These are phyloP conservation scores for Temnothorax ravouxi DNA, from an alignment of 2,888 invertebrate species.

Conservation along the genomic window DNA sequence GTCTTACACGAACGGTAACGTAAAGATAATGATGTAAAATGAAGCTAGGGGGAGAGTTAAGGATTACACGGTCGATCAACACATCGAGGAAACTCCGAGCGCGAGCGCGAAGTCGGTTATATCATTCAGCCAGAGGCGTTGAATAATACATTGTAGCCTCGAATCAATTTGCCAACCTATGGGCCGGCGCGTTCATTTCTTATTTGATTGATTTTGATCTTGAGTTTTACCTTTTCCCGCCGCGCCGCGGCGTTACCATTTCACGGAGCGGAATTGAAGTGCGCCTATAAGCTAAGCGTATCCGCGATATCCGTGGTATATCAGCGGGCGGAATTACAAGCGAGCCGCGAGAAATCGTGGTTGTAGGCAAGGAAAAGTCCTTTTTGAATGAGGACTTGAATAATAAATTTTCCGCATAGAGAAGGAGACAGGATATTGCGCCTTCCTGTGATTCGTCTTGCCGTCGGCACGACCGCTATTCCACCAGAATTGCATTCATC, in stretches of 20 bases:
- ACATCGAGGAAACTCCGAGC: constrained; percentile 14
- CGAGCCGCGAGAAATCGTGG: constrained; percentile 23
- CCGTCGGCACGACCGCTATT: constrained; percentile 26
- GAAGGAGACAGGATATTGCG: not conserved
- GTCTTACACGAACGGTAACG: constrained; percentile 19
- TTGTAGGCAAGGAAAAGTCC: constrained; percentile 48
- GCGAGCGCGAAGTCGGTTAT: constrained; percentile 17
- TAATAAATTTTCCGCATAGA: constrained; percentile 35
- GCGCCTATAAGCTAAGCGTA: constrained; percentile 23
- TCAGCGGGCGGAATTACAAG: constrained; percentile 53
- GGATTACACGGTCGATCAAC: constrained; percentile 25
- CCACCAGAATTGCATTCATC: constrained; percentile 40
- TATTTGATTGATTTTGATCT: constrained; percentile 37
- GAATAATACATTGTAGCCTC: constrained; percentile 18
- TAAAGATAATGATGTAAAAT: constrained; percentile 48
- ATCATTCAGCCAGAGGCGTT: constrained; percentile 16
- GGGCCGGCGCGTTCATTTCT: not conserved
- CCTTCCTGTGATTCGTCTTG: constrained; percentile 18
- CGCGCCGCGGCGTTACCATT: constrained; percentile 34
- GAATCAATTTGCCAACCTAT: constrained; percentile 34
- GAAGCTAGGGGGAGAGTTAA: constrained; percentile 15
- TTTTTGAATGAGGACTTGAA: constrained; percentile 8
- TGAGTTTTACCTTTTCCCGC: not conserved
- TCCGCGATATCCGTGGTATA: constrained; percentile 55
- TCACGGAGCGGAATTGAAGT: constrained; percentile 41